phyloP scores from a whole-genome alignment of 2,888 invertebrate genomes.

The Chrysina gloriosa region DNA sequence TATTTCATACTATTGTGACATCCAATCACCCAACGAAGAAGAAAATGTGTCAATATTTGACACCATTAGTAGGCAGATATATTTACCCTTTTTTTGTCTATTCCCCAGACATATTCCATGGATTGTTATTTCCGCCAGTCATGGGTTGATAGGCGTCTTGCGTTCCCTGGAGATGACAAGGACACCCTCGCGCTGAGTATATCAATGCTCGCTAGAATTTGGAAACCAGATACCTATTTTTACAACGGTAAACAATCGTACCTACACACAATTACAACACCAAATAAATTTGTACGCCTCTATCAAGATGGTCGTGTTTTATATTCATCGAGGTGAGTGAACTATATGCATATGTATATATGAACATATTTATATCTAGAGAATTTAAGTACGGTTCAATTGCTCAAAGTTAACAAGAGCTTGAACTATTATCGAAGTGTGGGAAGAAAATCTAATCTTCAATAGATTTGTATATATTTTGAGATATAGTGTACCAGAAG shows the following conservation, averaged over 20 bases:
- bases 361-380: not conserved
- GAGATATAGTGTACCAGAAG: too few species aligned
- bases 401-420: too few species aligned
- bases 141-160: slow-evolving; percentile 82
- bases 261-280: slow-evolving; percentile 85
- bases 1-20: too few species aligned
- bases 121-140: slow-evolving; percentile 90
- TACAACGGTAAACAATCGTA: slow-evolving; percentile 86
- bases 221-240: slow-evolving; percentile 90
- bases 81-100: slow-evolving; percentile 47
- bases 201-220: slow-evolving; percentile 82
- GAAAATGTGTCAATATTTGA: slow-evolving; percentile 25
- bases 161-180: slow-evolving; percentile 73
- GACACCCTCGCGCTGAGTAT: slow-evolving; percentile 81
- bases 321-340: slow-evolving; percentile 77
- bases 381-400: not conserved
- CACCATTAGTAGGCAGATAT: not conserved
- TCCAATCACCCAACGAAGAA: not conserved
- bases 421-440: too few species aligned
- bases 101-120: slow-evolving; percentile 81
- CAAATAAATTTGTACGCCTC: slow-evolving; percentile 86
- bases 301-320: slow-evolving; percentile 79
- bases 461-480: too few species aligned
- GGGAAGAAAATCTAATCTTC: too few species aligned
- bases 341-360: not conserved